These are phyloP conservation scores for Aphaenogaster ashmeadi DNA, from an alignment of 1,140 invertebrate genomes.

Conservation along the genomic window DNA sequence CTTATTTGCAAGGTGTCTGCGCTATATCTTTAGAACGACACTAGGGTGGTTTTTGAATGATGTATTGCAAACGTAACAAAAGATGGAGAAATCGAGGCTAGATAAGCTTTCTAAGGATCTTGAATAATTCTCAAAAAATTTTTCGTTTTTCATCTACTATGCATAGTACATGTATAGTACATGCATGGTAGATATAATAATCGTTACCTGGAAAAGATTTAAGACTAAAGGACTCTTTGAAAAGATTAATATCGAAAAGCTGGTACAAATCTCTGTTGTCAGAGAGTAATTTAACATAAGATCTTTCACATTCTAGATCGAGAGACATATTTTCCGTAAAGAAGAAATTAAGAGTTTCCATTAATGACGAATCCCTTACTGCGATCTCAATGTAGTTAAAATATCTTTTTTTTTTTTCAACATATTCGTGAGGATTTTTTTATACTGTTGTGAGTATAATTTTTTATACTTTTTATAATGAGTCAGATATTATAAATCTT, in stretches of 20 bases:
- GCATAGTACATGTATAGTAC: too few relatives aligned
- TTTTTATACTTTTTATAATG: too few relatives aligned
- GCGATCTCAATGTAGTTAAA: background rate
- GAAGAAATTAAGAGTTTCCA: background rate
- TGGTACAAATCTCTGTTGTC: constrained; percentile 26
- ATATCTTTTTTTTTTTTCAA: background rate
- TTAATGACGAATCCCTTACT: constrained; percentile 3
- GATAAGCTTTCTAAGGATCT: background rate
- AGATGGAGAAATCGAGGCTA: constrained; percentile 61
- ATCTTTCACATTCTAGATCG: background rate
- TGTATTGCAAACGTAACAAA: constrained; percentile 78
- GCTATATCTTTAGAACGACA: constrained; percentile 76
- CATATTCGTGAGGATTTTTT: background rate
- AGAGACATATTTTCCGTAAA: background rate
- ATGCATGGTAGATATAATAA: background rate
- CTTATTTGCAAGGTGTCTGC: constrained; percentile 80
- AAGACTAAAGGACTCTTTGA: constrained; percentile 32
- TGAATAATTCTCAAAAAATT: background rate
- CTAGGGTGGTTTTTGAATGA: constrained; percentile 58
- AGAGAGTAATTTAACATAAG: background rate
- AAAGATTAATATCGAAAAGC: constrained; percentile 42
- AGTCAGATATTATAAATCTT: too few relatives aligned
- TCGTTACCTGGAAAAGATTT: constrained; percentile 18
- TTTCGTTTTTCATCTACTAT: background rate
- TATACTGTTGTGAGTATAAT: too few relatives aligned